Base-by-base conservation (phyloP, 2,113 vertebrate species). In the Apistogramma diplotaenia region DNA sequence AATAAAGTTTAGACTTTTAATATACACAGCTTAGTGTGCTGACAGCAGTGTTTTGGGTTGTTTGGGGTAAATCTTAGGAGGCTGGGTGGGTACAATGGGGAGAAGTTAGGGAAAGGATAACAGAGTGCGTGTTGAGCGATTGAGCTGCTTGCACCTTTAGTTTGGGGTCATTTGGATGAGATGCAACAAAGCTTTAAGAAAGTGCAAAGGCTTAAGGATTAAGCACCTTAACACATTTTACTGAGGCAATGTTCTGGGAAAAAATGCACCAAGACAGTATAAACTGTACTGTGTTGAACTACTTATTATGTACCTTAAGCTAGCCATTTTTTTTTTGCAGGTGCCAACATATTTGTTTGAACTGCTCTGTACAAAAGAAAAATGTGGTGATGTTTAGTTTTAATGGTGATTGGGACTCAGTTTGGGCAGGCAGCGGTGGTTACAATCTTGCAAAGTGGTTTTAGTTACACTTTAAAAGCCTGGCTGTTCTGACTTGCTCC, bases 381-480 rank as follows among this genome's bases (percentile, higher is more conserved):
- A 40, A 78, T 78, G 55, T 73, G 62, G n/a, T 33, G 33, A 62
- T 85, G 37, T 85, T 84, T 79, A 61, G 51, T 59, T 88, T 82
- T 71, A 70, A n/a, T 55, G 10, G 31, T 29, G 37, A 81, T 55
- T 49, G 40, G 35, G 51, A 46, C 37, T 76, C 25, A 62, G n/a
- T 82, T 76, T 49, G 43, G 29, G 18, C 40, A 61, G 33, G 15
- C 5, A 33, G 37, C 51, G 71, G 55, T 2, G 27, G 27, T 85
- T 81, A 18, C 81, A 53, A 40, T 55, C 13, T 54, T 55, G 25
- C 25, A 58, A 37, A 31, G 43, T 51, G 74, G 78, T 80, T 87
- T 86, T 31, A 81, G 76, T 91, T 92, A 78, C 86, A 84, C 79
- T 78, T 85, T 78, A 53, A 83, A 76, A 55, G 54, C 81, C 80